Percentiles rank a stretch among this genome's conserved stretches.
phyloP scores from a whole-genome alignment of 2,888 invertebrate species.

The Eupithecia inturbata region DNA sequence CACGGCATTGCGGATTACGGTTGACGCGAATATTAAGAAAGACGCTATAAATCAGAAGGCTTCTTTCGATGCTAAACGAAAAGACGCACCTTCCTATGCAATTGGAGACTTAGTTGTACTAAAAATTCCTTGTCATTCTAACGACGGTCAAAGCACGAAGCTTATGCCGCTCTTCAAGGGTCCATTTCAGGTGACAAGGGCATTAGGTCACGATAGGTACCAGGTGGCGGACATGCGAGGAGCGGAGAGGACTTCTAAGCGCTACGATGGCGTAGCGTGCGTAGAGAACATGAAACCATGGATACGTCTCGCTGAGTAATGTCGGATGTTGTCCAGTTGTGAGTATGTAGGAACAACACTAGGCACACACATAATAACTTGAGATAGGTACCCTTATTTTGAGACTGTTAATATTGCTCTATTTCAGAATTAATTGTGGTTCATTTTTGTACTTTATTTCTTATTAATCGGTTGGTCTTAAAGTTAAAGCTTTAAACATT shows the following conservation, averaged over 20 bases:
- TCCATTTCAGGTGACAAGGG: slow-evolving; percentile 43
- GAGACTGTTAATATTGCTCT: too few relatives aligned
- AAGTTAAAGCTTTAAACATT: too few relatives aligned
- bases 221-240: slow-evolving; percentile 42
- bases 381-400: too few relatives aligned
- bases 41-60: slow-evolving; percentile 38
- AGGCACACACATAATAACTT: too few relatives aligned
- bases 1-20: slow-evolving; percentile 32
- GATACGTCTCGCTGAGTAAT: slow-evolving; percentile 17
- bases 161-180: slow-evolving; percentile 44
- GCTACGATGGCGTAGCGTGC: slow-evolving; percentile 37
- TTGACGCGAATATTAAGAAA: slow-evolving; percentile 41
- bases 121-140: slow-evolving; percentile 42
- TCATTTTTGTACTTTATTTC: too few relatives aligned
- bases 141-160: slow-evolving; percentile 47
- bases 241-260: slow-evolving; percentile 34
- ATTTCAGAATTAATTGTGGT: too few relatives aligned
- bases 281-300: slow-evolving; percentile 31
- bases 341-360: neutral
- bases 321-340: slow-evolving; percentile 13
- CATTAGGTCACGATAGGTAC: slow-evolving; percentile 44
- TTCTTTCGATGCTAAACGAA: slow-evolving; percentile 38
- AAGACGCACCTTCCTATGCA: slow-evolving; percentile 34
- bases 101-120: slow-evolving; percentile 43
- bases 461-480: too few relatives aligned